Evolutionary conservation across 1,140 invertebrate genomes (phyloP), one percentile per base, ranked within the genome.

Genomic region (Cephus cinctus): DNA sequence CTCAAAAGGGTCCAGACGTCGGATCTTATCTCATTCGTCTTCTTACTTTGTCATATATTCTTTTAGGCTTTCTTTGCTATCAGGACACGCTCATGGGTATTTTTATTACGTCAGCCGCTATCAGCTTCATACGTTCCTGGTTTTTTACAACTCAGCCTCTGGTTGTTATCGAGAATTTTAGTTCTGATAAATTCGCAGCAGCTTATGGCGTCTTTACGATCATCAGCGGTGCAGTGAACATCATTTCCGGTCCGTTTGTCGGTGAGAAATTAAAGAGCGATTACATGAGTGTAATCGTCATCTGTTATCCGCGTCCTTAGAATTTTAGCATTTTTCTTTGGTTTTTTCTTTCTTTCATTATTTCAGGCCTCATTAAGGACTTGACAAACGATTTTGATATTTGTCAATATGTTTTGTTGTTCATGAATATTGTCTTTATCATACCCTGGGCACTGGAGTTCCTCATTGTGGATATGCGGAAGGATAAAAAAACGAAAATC

Each of bases 191-290:
- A 51, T 72, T 74, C 48, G 68, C 75, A 16, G 73, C 73, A 4
- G 75, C 72, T 5, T 76, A 76, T 43, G 74, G 75, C 2, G 59
- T 77, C 38, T 72, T 56, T 42, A 62, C 71, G 1, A 60, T 76
- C 18, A 69, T 77, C 12, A 71, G 57, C 41, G 75, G 75, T 12
- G 23, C 69, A 15, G 69, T 69, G 6, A 69, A 67, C 0, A 64
- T 74, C 1, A 19, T 74, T 12, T 63, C 71, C 30, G 73, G 72
- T 30, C 72, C 75, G n/a, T 50, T 76, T 22, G 62, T 72, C 23
- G 76, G 76, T 77, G 48, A 68, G 63, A 48, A 39, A n/a, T n/a
- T 38, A 35, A 35, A 23, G 2, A 11, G 6, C n/a, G n/a, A n/a
- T n/a, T n/a, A n/a, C n/a, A n/a, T n/a, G n/a, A 30, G 11, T 12